Evolutionary conservation across 2,888 invertebrate species (phyloP), one percentile per base, ranked within the genome.

Genomic region (Poecilus cupreus): DNA sequence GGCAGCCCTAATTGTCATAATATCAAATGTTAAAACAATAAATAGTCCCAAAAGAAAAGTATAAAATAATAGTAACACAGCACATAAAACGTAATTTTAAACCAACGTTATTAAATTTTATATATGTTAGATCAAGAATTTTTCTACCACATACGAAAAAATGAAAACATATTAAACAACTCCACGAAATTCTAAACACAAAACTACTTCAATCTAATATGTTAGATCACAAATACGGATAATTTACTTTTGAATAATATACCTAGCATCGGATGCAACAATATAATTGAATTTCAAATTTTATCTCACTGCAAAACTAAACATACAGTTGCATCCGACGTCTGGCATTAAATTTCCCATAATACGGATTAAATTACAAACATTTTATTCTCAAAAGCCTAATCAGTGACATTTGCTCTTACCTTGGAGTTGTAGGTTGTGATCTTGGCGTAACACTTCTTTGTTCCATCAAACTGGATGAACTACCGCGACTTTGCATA

Each of bases 401-500:
- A 32, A 8, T 10, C 13, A 51, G n/a, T 64, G 10, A 4, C 18
- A 60, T 32, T 13, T 51, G 8, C 68, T 84, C 89, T 89, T 75
- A 81, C 94, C 96, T 93, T 88, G 96, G 97, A 87, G 97, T 97
- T 87, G 96, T 96, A 87, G 97, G 96, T 90, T 97, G 96, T 90
- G 97, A 96, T 91, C 96, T 91, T 85, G 95, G 96, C 84, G 96
- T 96, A 88, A 96, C 94, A 89, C 96, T 95, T 87, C 94, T 92
- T 87, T 93, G 93, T 87, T 95, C 95, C 85, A 95, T 91, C 86
- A 96, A 90, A 89, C 96, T 96, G 84, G 96, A 96, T 60, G 96
- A 96, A 90, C 97, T 97, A 87, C 96, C 96, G 83, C 97, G 93
- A 88, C 97, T 97, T 89, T 97, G 96, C 90, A 97, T 94, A 88